These are phyloP conservation scores for Sialia sialis DNA, from an alignment of 2,113 vertebrate genomes.

Conservation along the genomic window DNA sequence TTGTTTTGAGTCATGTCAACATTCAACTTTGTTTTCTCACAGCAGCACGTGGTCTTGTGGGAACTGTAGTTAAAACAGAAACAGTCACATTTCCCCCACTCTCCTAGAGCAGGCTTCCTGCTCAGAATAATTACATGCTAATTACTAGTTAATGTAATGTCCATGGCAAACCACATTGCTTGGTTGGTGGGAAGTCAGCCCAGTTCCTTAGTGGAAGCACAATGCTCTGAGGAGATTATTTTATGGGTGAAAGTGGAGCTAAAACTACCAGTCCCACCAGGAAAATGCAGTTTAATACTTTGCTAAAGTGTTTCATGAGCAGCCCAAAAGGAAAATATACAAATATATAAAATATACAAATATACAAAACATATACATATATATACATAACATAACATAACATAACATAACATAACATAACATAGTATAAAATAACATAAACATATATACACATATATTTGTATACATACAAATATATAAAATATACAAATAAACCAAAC, in stretches of 20 bases:
- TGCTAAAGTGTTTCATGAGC: background rate
- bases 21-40: constrained; percentile 4
- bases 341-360: background rate
- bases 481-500: background rate
- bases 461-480: no score
- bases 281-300: background rate
- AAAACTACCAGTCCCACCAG: background rate
- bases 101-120: background rate
- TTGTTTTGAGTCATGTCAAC: constrained; percentile 34
- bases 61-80: constrained; percentile 26
- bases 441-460: no score
- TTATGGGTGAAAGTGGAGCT: background rate
- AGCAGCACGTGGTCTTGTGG: background rate
- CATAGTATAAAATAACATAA: no score
- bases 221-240: background rate
- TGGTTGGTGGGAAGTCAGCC: background rate
- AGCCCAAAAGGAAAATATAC: background rate
- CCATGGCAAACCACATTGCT: background rate
- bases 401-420: no score
- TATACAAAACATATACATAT: no score
- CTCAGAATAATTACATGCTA: background rate
- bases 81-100: background rate
- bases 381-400: no score
- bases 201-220: background rate
- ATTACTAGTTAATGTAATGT: background rate